phyloP scores from a whole-genome alignment of 2,113 vertebrate genomes.

The Bostrychus sinensis region DNA sequence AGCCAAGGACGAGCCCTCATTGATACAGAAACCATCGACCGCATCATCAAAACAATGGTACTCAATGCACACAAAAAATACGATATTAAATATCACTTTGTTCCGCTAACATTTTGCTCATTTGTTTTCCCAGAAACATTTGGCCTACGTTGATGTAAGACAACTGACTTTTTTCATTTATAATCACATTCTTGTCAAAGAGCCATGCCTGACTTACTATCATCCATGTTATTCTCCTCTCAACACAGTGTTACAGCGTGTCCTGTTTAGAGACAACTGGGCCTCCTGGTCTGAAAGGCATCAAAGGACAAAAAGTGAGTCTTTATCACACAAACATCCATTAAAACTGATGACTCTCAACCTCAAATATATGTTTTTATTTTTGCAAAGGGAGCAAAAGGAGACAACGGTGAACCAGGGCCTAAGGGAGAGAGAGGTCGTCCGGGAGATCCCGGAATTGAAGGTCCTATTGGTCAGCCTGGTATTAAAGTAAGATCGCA shows the following conservation, averaged over 20 bases:
- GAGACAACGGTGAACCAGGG: slow-evolving; percentile 88
- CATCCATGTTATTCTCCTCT: background rate
- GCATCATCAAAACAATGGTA: slow-evolving; percentile 94
- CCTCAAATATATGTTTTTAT: background rate
- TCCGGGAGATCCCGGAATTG: slow-evolving; percentile 94
- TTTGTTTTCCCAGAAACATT: slow-evolving; percentile 69
- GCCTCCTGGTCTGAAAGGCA: slow-evolving; percentile 67
- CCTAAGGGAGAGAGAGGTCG: slow-evolving; percentile 84
- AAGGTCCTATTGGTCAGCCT: slow-evolving; percentile 95
- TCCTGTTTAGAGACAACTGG: slow-evolving; percentile 72
- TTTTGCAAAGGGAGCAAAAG: slow-evolving; percentile 89
- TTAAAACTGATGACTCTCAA: background rate
- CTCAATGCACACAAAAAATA: slow-evolving; percentile 1
- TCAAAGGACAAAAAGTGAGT: slow-evolving; percentile 79
- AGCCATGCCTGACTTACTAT: slow-evolving; percentile 2
- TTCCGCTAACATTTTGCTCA: slow-evolving; percentile 28
- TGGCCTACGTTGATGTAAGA: slow-evolving; percentile 73
- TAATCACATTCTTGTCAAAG: background rate
- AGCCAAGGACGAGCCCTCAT: slow-evolving; percentile 53
- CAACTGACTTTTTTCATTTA: background rate
- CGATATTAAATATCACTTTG: background rate
- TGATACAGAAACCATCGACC: slow-evolving; percentile 79
- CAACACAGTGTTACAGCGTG: slow-evolving; percentile 72
- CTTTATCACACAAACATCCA: slow-evolving; percentile 6
- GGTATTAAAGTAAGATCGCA: slow-evolving; percentile 87